Percentiles rank a stretch among this genome's conserved stretches.
Conservation (phyloP, 2,888 invertebrate genomes). For the Tetragonula carbonaria region DNA sequence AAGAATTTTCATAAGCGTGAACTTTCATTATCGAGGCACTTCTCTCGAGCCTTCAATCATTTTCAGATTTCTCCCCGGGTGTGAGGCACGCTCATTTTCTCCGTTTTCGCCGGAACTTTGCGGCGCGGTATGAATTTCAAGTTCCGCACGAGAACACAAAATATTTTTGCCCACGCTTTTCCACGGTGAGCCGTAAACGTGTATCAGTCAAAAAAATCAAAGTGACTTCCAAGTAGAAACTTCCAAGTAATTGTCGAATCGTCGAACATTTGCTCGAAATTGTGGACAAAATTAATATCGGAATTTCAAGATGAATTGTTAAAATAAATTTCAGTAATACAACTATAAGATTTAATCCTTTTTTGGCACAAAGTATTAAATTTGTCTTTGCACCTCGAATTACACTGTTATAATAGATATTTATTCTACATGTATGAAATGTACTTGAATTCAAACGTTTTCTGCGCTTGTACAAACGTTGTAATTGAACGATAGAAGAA, state of each 20-base stretch:
- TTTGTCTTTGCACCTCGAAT: no score
- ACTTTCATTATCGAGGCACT: neutral
- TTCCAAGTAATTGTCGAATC: conserved; percentile 31
- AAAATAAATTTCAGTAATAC: no score
- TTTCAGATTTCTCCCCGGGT: neutral
- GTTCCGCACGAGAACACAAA: neutral
- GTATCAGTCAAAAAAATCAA: conserved; percentile 41
- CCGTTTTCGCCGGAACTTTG: neutral
- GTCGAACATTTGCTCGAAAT: no score
- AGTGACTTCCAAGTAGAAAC: conserved; percentile 17
- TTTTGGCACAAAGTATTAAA: no score
- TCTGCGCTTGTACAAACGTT: no score
- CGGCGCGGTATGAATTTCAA: neutral
- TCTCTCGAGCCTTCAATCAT: neutral
- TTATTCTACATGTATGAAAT: no score
- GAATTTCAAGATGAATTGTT: no score
- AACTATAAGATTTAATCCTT: no score
- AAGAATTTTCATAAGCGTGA: conserved; percentile 9
- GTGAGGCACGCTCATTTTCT: neutral
- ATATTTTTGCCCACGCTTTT: neutral
- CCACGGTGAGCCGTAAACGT: conserved; percentile 19
- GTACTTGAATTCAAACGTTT: no score
- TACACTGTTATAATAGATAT: no score
- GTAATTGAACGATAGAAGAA: no score
- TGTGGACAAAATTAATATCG: no score